Evolutionary conservation across 2,113 vertebrate genomes (phyloP), one percentile per base, ranked within the genome.

Genomic region (Nycticryphes semicollaris): DNA sequence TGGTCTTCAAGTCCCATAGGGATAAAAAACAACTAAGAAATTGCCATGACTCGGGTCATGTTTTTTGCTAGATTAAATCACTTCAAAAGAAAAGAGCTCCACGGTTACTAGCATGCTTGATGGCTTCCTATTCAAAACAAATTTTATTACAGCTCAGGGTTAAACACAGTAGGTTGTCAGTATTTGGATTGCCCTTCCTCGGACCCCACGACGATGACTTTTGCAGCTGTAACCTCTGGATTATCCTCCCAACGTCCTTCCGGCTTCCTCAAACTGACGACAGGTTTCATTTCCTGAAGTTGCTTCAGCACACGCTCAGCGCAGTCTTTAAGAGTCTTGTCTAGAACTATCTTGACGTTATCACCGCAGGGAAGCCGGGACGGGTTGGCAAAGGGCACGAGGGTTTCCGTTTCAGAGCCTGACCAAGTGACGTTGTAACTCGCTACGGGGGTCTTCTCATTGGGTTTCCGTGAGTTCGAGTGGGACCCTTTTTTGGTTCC

Each of bases 91-190:
- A 98, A 98, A 97, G 98, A 98, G 96, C 97, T 98, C 96, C 97
- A 98, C 98, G 98, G 99, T 99, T 98, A 98, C 97, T 98, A 98
- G 98, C 99, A 99, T 99, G 99, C 99, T 98, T 98, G 98, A 99
- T 98, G 97, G 97, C 97, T 98, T 98, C 96, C 98, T 97, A 96
- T 91, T 97, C 95, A 97, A 98, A 98, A 97, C 96, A 97, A 97
- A 96, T 69, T 84, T 81, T 86, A 88, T 96, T 90, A 97, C 47
- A 96, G 89, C 69, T 97, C 68, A 68, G 16, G 74, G 92, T 94
- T 95, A 96, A 94, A 97, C 85, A 93, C 91, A 98, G 41, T 6
- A 85, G 50, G 97, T 98, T 98, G 98, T 98, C 98, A 99, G 98
- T 98, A 98, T 95, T 98, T 98, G 90, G 96, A 98, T 95, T 98